Percentiles rank a stretch among this genome's conserved stretches.
Conservation (phyloP, 2,113 vertebrate species). For the Micromys minutus region DNA sequence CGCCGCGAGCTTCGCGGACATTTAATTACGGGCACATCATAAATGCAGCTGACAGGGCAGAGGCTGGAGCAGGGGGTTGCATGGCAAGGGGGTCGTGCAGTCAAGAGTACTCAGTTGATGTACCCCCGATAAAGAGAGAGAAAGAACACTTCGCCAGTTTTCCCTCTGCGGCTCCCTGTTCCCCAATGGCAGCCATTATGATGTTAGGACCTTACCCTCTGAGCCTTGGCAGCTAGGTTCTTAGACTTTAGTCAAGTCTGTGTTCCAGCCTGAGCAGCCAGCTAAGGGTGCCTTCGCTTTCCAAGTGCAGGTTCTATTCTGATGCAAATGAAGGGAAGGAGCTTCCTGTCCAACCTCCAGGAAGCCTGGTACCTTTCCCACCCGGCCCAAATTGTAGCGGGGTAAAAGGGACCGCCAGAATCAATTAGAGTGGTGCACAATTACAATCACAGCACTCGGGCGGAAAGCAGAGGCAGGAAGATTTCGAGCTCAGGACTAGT, state of each 20-base stretch:
- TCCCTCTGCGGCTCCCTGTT: background rate
- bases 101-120: constrained; percentile 82
- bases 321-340: background rate
- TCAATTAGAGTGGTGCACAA: too few species aligned
- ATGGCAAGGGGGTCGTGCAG: constrained; percentile 81
- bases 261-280: background rate
- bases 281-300: background rate
- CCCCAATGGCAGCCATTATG: background rate
- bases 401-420: background rate
- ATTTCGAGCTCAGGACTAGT: background rate
- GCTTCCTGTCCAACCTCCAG: background rate
- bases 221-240: background rate
- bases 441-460: background rate
- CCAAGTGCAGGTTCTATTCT: background rate
- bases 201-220: background rate
- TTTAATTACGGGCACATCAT: constrained; percentile 92
- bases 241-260: background rate
- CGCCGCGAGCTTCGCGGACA: constrained; percentile 86
- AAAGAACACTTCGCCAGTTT: background rate
- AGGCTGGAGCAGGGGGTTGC: constrained; percentile 83
- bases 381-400: background rate
- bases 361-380: background rate
- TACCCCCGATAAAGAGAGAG: constrained; percentile 18
- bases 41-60: constrained; percentile 91
- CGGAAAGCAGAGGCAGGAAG: background rate